Conservation (phyloP, 2,797 vertebrate genomes). For the Malurus leucopterus region DNA sequence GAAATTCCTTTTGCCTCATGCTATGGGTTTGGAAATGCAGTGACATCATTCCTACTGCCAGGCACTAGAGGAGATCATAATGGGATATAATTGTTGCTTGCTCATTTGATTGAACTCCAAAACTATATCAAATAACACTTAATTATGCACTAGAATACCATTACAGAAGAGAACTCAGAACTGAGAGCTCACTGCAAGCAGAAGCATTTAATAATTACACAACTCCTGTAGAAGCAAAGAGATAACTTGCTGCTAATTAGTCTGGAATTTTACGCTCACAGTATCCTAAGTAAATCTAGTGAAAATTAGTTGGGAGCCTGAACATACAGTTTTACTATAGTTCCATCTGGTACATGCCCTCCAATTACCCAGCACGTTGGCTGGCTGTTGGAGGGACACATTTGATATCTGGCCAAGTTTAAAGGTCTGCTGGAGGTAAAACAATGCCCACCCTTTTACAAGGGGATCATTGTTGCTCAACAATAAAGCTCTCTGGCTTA, state of each 20-base stretch:
- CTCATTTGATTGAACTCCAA: slow-evolving; percentile 75
- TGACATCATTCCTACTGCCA: slow-evolving; percentile 62
- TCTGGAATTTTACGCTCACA: slow-evolving; percentile 68
- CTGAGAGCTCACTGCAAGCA: slow-evolving; percentile 65
- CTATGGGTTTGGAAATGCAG: slow-evolving; percentile 51
- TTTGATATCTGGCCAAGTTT: slow-evolving; percentile 78
- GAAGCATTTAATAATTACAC: slow-evolving; percentile 72
- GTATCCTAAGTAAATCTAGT: slow-evolving; percentile 70
- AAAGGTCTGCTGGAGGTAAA: slow-evolving; percentile 81
- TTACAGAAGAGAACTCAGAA: slow-evolving; percentile 62
- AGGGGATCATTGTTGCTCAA: slow-evolving; percentile 75
- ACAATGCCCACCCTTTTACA: slow-evolving; percentile 82
- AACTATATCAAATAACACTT: slow-evolving; percentile 77
- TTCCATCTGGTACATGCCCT: slow-evolving; percentile 77
- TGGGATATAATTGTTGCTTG: slow-evolving; percentile 74
- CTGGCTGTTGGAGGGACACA: slow-evolving; percentile 70
- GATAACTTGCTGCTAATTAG: slow-evolving; percentile 75
- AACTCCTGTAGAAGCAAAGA: slow-evolving; percentile 66
- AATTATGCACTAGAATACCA: slow-evolving; percentile 71
- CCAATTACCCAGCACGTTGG: slow-evolving; percentile 74
- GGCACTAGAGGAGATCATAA: slow-evolving; percentile 64
- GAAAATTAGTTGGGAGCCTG: slow-evolving; percentile 70
- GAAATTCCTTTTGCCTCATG: slow-evolving; percentile 68
- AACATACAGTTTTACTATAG: slow-evolving; percentile 71
- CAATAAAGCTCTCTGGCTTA: slow-evolving; percentile 80